Percentiles rank a stretch among this genome's conserved stretches.
Evolutionary conservation across 2,113 vertebrate species (phyloP).

Genomic region (Chionis minor): DNA sequence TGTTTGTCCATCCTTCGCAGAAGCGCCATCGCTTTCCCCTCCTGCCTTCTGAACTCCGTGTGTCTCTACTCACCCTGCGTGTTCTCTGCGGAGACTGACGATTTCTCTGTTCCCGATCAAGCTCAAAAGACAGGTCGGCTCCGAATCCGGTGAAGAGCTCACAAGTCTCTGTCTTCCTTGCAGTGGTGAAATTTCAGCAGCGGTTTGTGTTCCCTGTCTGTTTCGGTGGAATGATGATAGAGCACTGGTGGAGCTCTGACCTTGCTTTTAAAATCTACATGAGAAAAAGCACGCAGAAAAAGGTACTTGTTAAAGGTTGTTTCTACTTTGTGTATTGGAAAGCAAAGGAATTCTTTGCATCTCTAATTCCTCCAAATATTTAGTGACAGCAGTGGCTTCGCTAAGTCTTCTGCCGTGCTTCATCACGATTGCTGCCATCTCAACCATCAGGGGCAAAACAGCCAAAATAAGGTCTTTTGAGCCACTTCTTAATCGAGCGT

Average conservation of each 20-base stretch:
- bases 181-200: slow-evolving; percentile 90
- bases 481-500: not conserved
- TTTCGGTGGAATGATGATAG: slow-evolving; percentile 73
- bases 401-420: not conserved
- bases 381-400: not conserved
- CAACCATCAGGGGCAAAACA: not conserved
- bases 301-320: slow-evolving; percentile 68
- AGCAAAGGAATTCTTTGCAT: not conserved
- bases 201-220: slow-evolving; percentile 82
- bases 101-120: not conserved
- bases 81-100: not conserved
- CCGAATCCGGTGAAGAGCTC: not conserved
- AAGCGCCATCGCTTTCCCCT: not conserved
- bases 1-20: not conserved
- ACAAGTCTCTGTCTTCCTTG: slow-evolving; percentile 39
- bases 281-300: slow-evolving; percentile 83
- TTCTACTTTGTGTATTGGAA: not conserved
- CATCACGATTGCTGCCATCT: not conserved
- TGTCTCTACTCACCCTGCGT: not conserved
- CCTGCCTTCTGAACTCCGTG: not conserved
- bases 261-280: slow-evolving; percentile 87
- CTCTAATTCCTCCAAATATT: not conserved
- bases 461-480: not conserved
- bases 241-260: slow-evolving; percentile 85
- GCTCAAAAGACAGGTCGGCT: not conserved